Evolutionary conservation across 2,797 vertebrate species (phyloP), one percentile per base, ranked within the genome.

Genomic region (Xenops minutus): DNA sequence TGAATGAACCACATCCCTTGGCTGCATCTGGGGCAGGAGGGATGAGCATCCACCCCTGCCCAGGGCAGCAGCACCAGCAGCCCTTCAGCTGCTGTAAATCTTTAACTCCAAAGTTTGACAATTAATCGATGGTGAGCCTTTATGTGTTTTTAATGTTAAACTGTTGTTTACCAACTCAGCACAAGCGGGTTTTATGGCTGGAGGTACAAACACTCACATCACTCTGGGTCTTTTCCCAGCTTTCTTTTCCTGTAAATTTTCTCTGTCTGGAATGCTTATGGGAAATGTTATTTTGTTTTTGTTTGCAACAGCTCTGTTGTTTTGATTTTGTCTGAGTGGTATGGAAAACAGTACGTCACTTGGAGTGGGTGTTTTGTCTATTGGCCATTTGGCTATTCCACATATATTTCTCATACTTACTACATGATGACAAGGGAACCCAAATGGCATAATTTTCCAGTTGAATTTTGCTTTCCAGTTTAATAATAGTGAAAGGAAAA

Each of bases 201-300:
- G 95, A 97, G 96, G 95, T 96, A 94, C 67, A 95, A 96, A 95
- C 93, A 72, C 84, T 91, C 88, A 2, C 82, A 95, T 93, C 58
- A 56, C 97, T 97, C 97, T 98, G 97, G 95, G 96, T 97, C 95
- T 93, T 96, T 97, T 97, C 97, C 98, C 97, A 97, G 98, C 97
- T 97, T 95, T 94, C 97, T 97, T 96, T 98, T 98, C 98, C 98
- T 98, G 97, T 98, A 98, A 98, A 97, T 98, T 98, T 98, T 97
- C 97, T 97, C 97, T 97, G 98, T 98, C 98, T 98, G 98, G 97
- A 98, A 98, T 98, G 97, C 98, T 98, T 98, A 98, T 98, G 98
- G 98, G 98, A 98, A 98, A 97, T 97, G 98, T 98, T 98, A 98
- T 98, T 98, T 98, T 98, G 98, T 98, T 98, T 98, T 98, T 98